Percentiles rank a stretch among this genome's conserved stretches.
Conservation (phyloP, 2,888 invertebrate species). For the Ormyrus nitidulus region DNA sequence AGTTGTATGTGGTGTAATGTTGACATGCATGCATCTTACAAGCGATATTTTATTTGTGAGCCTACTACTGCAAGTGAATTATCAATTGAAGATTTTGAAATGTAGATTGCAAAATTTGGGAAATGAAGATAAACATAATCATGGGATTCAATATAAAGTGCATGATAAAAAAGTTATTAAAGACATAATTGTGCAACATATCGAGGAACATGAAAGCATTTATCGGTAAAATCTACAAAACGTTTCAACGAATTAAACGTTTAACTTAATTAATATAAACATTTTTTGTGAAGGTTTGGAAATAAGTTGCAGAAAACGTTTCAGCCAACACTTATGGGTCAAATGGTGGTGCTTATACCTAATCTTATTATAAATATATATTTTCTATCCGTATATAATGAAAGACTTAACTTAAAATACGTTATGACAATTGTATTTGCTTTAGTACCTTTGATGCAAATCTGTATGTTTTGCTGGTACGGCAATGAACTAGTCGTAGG, state of each 20-base stretch:
- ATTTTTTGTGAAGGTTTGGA: constrained; percentile 36
- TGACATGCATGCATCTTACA: constrained; percentile 16
- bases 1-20: constrained; percentile 26
- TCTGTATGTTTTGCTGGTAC: constrained; percentile 49
- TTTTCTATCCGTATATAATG: constrained; percentile 16
- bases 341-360: constrained; percentile 28
- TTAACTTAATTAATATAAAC: neutral
- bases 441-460: constrained; percentile 32
- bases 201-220: constrained; percentile 35
- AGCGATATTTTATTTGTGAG: constrained; percentile 37
- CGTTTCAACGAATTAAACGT: neutral
- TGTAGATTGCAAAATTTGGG: constrained; percentile 5
- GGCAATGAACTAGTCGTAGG: constrained; percentile 41
- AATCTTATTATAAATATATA: constrained; percentile 42
- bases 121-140: neutral
- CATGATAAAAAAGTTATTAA: neutral
- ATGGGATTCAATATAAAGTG: neutral
- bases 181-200: neutral
- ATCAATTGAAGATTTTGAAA: constrained; percentile 36
- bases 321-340: constrained; percentile 24
- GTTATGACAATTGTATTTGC: constrained; percentile 35
- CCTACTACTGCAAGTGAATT: constrained; percentile 23
- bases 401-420: constrained; percentile 34
- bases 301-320: constrained; percentile 28
- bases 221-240: constrained; percentile 17